phyloP scores from a whole-genome alignment of 1,140 invertebrate species.

The Tribolium castaneum region DNA sequence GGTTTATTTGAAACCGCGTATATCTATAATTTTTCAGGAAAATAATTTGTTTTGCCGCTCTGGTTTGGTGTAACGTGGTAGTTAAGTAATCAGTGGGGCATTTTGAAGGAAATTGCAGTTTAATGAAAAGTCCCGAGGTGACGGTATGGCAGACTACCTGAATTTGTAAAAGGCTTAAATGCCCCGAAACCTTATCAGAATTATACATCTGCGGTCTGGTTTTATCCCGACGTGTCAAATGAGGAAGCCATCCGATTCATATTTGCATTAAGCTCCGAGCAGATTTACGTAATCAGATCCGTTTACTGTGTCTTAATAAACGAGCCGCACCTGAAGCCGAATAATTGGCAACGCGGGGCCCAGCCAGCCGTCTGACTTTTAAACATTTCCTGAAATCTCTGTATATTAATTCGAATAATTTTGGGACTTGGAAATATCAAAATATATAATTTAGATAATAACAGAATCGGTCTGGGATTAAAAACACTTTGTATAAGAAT shows the following conservation, averaged over 20 bases:
- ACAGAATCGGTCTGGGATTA: slow-evolving; percentile 39
- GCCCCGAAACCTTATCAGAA: slow-evolving; percentile 44
- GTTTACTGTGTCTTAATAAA: slow-evolving; percentile 11
- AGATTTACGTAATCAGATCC: slow-evolving; percentile 17
- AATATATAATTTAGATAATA: slow-evolving; percentile 56
- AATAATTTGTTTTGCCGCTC: slow-evolving; percentile 30
- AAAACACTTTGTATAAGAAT: slow-evolving; percentile 44
- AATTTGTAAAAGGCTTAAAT: slow-evolving; percentile 47
- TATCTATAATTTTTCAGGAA: slow-evolving; percentile 25
- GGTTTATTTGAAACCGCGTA: neutral
- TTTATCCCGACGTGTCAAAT: slow-evolving; percentile 48
- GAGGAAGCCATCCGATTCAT: slow-evolving; percentile 46
- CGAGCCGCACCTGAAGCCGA: neutral
- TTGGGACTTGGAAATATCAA: slow-evolving; percentile 48
- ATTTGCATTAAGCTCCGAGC: slow-evolving; percentile 48
- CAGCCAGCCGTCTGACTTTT: neutral
- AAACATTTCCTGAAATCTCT: slow-evolving; percentile 33
- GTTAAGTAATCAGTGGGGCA: slow-evolving; percentile 56
- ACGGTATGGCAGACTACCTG: slow-evolving; percentile 52
- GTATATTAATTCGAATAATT: slow-evolving; percentile 52
- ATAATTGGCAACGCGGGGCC: neutral
- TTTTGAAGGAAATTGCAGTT: slow-evolving; percentile 51
- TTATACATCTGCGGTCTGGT: slow-evolving; percentile 39
- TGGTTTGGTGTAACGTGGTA: slow-evolving; percentile 53
- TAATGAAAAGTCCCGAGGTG: slow-evolving; percentile 49